phyloP scores from a whole-genome alignment of 1,140 invertebrate species.

The Aphis gossypii region DNA sequence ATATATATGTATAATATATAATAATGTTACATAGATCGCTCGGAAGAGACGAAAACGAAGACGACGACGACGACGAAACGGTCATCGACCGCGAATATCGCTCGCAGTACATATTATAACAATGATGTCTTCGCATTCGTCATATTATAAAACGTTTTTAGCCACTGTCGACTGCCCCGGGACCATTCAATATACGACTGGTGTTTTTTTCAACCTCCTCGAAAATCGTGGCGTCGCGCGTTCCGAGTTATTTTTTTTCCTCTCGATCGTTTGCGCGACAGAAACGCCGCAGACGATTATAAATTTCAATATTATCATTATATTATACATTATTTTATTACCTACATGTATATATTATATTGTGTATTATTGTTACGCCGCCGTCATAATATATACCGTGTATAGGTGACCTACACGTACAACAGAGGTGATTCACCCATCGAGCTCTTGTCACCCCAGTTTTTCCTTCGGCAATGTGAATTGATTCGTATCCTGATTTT shows the following conservation, averaged over 20 bases:
- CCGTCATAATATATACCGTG: too few relatives aligned
- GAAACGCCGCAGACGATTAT: not conserved
- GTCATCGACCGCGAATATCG: conserved; percentile 44
- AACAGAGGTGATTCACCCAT: too few relatives aligned
- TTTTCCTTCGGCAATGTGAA: too few relatives aligned
- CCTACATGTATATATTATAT: too few relatives aligned
- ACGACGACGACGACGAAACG: not conserved
- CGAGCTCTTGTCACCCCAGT: too few relatives aligned
- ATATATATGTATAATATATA: not conserved
- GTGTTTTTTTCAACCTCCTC: too few relatives aligned
- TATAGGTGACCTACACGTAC: too few relatives aligned
- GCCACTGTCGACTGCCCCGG: not conserved
- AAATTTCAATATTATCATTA: not conserved
- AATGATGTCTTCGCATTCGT: conserved; percentile 29
- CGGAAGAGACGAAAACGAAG: not conserved
- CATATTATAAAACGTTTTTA: conserved; percentile 33
- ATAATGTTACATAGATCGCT: not conserved
- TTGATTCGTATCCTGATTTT: too few relatives aligned
- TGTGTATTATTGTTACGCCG: too few relatives aligned
- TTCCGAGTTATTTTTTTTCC: not conserved
- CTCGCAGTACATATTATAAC: not conserved
- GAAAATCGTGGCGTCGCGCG: too few relatives aligned
- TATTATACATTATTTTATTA: not conserved
- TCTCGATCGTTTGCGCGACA: not conserved
- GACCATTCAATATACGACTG: not conserved